Percentiles rank a stretch among this genome's conserved stretches.
These are phyloP conservation scores for Takifugu rubripes DNA, from an alignment of 2,797 vertebrate genomes.

Conservation along the genomic window DNA sequence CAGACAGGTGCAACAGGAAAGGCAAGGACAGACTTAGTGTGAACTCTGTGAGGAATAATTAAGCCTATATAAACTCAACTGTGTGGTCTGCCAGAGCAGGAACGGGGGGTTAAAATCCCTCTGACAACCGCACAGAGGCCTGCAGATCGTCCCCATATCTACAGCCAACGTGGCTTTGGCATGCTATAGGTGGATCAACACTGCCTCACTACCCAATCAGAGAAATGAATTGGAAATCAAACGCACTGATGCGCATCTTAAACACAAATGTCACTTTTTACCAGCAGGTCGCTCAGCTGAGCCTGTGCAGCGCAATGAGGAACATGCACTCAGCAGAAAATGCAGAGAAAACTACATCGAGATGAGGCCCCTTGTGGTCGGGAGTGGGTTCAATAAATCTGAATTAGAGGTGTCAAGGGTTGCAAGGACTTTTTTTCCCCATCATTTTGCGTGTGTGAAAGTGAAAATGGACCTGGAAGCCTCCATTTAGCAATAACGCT, in stretches of 20 bases:
- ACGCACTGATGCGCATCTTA: slow-evolving; percentile 16
- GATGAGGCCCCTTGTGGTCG: slow-evolving; percentile 71
- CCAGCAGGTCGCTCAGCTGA: slow-evolving; percentile 33
- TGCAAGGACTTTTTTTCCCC: slow-evolving; percentile 67
- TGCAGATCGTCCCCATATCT: slow-evolving; percentile 38
- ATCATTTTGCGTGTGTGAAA: slow-evolving; percentile 66
- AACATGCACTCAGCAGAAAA: slow-evolving; percentile 58
- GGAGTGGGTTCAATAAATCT: slow-evolving; percentile 74
- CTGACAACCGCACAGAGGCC: slow-evolving; percentile 28
- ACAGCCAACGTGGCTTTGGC: not conserved
- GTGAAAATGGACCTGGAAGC: slow-evolving; percentile 74
- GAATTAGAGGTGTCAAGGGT: slow-evolving; percentile 72
- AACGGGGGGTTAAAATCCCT: slow-evolving; percentile 23
- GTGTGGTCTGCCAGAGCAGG: slow-evolving; percentile 52
- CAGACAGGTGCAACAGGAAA: slow-evolving; percentile 44
- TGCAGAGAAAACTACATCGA: slow-evolving; percentile 57
- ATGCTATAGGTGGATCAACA: slow-evolving; percentile 2
- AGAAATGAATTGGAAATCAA: slow-evolving; percentile 25
- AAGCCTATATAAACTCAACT: slow-evolving; percentile 55
- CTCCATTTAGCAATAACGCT: slow-evolving; percentile 73
- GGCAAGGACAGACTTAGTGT: slow-evolving; percentile 14
- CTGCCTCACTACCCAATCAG: slow-evolving; percentile 1
- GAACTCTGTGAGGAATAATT: slow-evolving; percentile 44
- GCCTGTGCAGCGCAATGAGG: slow-evolving; percentile 37
- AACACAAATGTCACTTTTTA: slow-evolving; percentile 35